Evolutionary conservation across 2,113 vertebrate species (phyloP).

Genomic region (Petrocephalus zakoni): DNA sequence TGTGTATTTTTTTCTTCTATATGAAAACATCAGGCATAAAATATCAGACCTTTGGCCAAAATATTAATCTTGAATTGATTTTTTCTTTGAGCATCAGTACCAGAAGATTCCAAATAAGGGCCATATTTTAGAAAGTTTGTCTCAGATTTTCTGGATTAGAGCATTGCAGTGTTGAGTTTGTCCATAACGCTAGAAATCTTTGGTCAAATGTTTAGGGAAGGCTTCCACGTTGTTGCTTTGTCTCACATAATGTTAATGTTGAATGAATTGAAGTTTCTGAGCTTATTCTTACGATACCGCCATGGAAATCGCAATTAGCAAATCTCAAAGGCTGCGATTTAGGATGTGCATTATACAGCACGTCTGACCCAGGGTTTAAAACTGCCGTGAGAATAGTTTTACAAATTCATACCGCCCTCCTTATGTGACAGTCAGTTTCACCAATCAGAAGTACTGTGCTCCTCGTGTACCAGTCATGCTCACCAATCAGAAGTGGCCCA

Average conservation of each 20-base stretch:
- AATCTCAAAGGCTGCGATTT: no score
- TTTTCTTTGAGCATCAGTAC: background rate
- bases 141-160: background rate
- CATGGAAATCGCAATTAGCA: no score
- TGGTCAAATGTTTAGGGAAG: background rate
- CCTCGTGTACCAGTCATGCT: no score
- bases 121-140: background rate
- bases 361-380: no score
- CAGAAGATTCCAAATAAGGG: background rate
- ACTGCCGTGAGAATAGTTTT: no score
- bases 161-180: background rate
- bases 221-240: background rate
- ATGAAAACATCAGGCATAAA: no score
- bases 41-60: background rate
- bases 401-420: no score
- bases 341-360: no score
- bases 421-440: no score
- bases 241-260: background rate
- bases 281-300: no score
- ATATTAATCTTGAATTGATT: background rate
- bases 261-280: background rate
- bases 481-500: no score
- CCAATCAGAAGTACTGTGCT: no score
- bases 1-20: background rate
- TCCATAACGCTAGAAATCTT: background rate